A percentile compares a stretch with the other conserved stretches of the same genome.
Evolutionary conservation across 2,797 vertebrate genomes (phyloP).

Genomic region (Brotula barbata): DNA sequence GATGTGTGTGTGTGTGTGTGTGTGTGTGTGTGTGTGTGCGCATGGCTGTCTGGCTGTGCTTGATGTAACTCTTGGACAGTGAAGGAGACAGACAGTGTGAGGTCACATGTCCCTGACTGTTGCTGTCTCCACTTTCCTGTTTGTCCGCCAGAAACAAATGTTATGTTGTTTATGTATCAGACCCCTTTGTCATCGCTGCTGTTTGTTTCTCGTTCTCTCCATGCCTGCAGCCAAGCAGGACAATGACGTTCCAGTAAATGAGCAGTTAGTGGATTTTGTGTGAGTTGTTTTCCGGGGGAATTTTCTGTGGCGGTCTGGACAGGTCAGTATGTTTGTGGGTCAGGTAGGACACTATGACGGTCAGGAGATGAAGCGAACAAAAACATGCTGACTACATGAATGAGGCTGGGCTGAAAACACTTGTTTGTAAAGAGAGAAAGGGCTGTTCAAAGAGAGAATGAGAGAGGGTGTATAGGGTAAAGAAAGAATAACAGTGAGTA

Average conservation of each 20-base stretch:
- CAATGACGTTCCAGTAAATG: conserved; percentile 59
- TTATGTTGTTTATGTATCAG: conserved; percentile 52
- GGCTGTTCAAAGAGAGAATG: conserved; percentile 15
- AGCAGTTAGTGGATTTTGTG: conserved; percentile 34
- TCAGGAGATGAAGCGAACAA: conserved; percentile 38
- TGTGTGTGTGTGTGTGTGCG: conserved; percentile 18
- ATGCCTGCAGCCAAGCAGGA: conserved; percentile 23
- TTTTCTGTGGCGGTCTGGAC: conserved; percentile 64
- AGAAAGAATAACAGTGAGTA: conserved; percentile 23
- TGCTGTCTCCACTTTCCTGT: conserved; percentile 61
- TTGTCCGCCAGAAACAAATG: conserved; percentile 60
- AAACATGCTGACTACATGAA: conserved; percentile 61
- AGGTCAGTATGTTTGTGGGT: conserved; percentile 72
- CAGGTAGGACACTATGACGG: conserved; percentile 55
- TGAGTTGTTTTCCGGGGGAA: conserved; percentile 59
- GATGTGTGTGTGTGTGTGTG: neutral
- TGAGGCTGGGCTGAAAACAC: conserved; percentile 38
- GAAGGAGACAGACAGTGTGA: conserved; percentile 52
- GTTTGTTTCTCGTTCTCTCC: conserved; percentile 40
- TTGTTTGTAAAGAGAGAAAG: conserved; percentile 33
- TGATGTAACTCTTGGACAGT: conserved; percentile 48
- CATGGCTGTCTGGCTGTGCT: conserved; percentile 36
- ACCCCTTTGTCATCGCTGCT: conserved; percentile 42
- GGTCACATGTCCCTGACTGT: conserved; percentile 48
- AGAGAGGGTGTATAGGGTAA: conserved; percentile 6